Base-by-base conservation (phyloP, 1,140 invertebrate species). In the Zaprionus camerounensis region DNA sequence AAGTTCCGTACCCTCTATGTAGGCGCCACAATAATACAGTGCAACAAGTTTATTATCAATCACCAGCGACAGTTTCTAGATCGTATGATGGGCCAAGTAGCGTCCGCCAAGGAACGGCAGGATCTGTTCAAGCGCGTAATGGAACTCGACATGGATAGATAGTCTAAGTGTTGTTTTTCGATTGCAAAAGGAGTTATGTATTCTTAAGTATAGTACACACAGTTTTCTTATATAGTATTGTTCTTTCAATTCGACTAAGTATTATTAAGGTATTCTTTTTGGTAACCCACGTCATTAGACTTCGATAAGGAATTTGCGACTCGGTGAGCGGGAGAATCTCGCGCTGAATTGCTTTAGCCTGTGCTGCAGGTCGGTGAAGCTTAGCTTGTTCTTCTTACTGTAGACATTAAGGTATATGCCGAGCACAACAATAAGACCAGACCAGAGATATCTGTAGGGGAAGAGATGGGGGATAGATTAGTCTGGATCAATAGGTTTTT, bases 351-450 rank as follows among this genome's bases (percentile, higher is more conserved):
- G 71, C 46, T 82, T 91, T 5, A 86, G 56, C 62, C 64, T 87
- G 24, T 80, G 76, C 41, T 86, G 59, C 49, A 92, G 22, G 59
- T 92, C 91, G 1, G 64, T 66, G 17, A 92, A 81, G 5, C 90
- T 90, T 4, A 92, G n/a, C 28, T 94, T 94, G 73, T 95, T 85
- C 63, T 94, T 95, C 93, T 98, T 98, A 91, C 96, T 97, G 81
- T 96, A 97, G 12, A 98, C 94, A 93, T 98, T 99, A 6, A 99
- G 93, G 93, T 98, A 98, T 91, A 99, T 98, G 12, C 98, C 98
- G 11, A 97, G 76, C 3, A 98, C 93, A 2, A 99, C 97, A 9
- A 99, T 93, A 53, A 96, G 87, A 13, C 97, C 98, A 0, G 97
- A 97, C 97, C 97, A 99, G 4, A 98, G 86, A 93, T 99, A 98